Conservation (phyloP, 2,113 vertebrate genomes). For the Rhipidura dahli region DNA sequence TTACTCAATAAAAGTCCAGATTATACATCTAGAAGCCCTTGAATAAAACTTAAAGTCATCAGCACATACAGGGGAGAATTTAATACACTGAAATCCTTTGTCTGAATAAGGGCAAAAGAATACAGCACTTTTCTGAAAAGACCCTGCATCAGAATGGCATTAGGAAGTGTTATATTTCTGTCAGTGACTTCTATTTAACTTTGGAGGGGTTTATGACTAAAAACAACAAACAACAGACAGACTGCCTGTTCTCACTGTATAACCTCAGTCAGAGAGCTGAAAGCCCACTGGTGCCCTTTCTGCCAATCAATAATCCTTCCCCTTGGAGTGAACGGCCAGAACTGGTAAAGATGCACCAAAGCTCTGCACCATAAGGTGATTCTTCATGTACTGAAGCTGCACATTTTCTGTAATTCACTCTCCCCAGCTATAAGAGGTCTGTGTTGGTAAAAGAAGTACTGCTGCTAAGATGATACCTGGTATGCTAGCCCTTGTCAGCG, state of each 20-base stretch:
- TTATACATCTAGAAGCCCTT: neutral
- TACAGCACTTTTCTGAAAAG: neutral
- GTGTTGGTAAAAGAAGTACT: neutral
- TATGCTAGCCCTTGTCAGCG: neutral
- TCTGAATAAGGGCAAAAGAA: neutral
- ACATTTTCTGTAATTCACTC: neutral
- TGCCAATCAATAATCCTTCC: neutral
- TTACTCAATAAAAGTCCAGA: neutral
- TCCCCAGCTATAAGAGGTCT: neutral
- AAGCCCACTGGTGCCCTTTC: neutral
- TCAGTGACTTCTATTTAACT: neutral
- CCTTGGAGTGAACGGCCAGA: neutral
- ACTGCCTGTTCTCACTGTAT: neutral
- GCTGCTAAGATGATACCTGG: neutral
- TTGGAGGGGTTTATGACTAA: neutral
- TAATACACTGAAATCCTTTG: neutral
- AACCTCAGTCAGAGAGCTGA: neutral
- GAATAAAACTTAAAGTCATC: neutral
- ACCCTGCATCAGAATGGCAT: neutral
- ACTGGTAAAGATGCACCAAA: neutral
- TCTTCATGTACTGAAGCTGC: neutral
- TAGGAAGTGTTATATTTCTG: neutral
- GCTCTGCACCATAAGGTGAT: neutral
- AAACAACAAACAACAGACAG: neutral
- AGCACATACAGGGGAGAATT: neutral